Evolutionary conservation across 2,113 vertebrate species (phyloP), one percentile per base, ranked within the genome.

Genomic region (Mesembrinibis cayennensis): DNA sequence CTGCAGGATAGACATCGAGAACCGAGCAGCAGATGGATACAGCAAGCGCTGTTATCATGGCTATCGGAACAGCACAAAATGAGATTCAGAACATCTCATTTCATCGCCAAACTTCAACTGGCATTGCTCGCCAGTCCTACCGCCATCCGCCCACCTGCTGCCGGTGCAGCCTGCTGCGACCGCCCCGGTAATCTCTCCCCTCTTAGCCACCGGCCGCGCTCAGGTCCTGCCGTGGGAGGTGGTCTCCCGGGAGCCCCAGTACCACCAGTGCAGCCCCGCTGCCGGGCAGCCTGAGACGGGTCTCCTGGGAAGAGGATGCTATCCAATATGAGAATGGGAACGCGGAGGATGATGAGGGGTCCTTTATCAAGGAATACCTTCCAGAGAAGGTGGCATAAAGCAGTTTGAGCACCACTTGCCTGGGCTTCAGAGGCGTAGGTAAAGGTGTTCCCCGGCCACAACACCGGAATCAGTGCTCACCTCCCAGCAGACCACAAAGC

Each of bases 381-480:
- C 44, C 13, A 18, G 56, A 62, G 81, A 5, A 44, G 16, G 20
- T 21, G 6, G 5, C 53, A n/a, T 23, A 11, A 52, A 61, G 67
- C 36, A 7, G 23, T n/a, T 4, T 23, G 56, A 55, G 79, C 50
- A 3, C 16, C 11, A 29, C 19, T 44, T 4, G 2, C 78, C 50
- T 14, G 26, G 11, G 50, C 19, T 22, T 17, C 52, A 18, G 20
- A 14, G 32, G 34, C 0, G 0, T 3, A 12, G 27, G 42, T 20
- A 32, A 38, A 15, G 42, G 25, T 36, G 50, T 29, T 21, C 27
- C 42, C 45, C 1, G 0, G 45, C 66, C 30, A 52, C 10, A 9
- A 6, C 1, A 7, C 4, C 23, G 30, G 36, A 15, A 22, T 40
- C 9, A 1, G 14, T 29, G 55, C 53, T 34, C 17, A 26, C 53